Base-by-base conservation (phyloP, 2,113 vertebrate species). In the Campylomormyrus numenius region DNA sequence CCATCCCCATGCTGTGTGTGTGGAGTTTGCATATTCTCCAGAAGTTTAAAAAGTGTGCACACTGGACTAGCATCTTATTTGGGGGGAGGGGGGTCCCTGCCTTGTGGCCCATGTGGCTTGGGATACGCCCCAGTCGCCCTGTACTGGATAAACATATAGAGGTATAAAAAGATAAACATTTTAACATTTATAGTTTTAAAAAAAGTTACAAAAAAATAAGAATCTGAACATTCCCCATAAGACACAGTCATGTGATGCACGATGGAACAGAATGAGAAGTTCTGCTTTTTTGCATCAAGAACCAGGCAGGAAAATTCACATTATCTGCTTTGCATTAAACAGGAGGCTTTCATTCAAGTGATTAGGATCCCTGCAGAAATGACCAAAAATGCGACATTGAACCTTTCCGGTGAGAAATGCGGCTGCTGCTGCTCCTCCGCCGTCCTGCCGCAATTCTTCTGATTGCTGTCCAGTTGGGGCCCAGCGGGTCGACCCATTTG, bases 301-400 rank as follows among this genome's bases (percentile, higher is more conserved):
- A 52, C 49, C 66, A 70, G 3, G 10, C 27, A 42, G 66, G 35
- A 35, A 56, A 53, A 83, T 49, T 17, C 39, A 53, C 45, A 24
- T 53, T 42, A 80, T 53, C 9, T 10, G 42, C 39, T 53, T 27
- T 85, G 77, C 49, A 85, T 58, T 89, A 83, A 83, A 84, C 77
- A 48, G 8, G 77, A 27, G 39, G 50, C 50, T 31, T 42, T 89
- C 31, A 39, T 85, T 89, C 35, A 85, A 85, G 39, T 89, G 39
- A 89, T 52, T 50, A 48, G 70, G 77, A 62, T 89, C 50, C 89
- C 77, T 48, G 52, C 52, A 35, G 89, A 49, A 85, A 53, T 15
- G 0, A 39, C 50, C 80, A 62, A 24, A 56, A 85, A 17, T 48
- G 50, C 24, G 24, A 85, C 77, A 62, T 15, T 19, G 27, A 89